A percentile compares a stretch with the other conserved stretches of the same genome.
phyloP scores from a whole-genome alignment of 1,140 invertebrate genomes.

The Seison nebaliae region DNA sequence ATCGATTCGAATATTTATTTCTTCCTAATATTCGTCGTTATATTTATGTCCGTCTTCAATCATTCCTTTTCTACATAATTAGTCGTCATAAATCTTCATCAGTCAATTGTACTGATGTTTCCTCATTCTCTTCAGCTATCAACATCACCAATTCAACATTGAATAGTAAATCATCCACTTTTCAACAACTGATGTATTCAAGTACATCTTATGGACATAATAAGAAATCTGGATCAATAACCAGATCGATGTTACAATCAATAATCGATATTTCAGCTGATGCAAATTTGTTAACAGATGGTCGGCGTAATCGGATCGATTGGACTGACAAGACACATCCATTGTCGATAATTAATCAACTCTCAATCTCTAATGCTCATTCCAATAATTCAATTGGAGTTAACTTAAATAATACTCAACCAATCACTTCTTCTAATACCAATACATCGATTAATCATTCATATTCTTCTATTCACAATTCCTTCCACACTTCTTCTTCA shows the following conservation, averaged over 20 bases:
- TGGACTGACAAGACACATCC: conserved; percentile 79
- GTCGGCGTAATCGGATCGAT: too few species aligned
- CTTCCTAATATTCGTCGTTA: conserved; percentile 72
- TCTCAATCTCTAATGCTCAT: background rate
- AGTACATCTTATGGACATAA: background rate
- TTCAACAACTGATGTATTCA: background rate
- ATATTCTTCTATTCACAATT: too few species aligned
- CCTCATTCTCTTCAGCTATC: conserved; percentile 13
- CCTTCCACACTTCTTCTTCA: background rate
- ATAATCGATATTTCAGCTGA: conserved; percentile 78
- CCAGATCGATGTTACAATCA: conserved; percentile 57
- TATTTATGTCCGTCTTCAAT: conserved; percentile 85
- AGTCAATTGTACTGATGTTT: conserved; percentile 72
- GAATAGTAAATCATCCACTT: too few species aligned
- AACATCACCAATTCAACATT: background rate
- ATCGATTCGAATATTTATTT: conserved; percentile 84
- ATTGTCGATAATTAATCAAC: conserved; percentile 35
- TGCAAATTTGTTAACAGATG: too few species aligned
- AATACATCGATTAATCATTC: too few species aligned
- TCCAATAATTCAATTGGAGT: background rate
- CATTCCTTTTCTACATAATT: conserved; percentile 75
- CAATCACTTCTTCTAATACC: too few species aligned
- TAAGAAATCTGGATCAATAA: conserved; percentile 2
- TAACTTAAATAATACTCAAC: too few species aligned
- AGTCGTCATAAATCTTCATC: conserved; percentile 85